Evolutionary conservation across 2,888 invertebrate species (phyloP), one percentile per base, ranked within the genome.

Genomic region (Tiphia femorata): DNA sequence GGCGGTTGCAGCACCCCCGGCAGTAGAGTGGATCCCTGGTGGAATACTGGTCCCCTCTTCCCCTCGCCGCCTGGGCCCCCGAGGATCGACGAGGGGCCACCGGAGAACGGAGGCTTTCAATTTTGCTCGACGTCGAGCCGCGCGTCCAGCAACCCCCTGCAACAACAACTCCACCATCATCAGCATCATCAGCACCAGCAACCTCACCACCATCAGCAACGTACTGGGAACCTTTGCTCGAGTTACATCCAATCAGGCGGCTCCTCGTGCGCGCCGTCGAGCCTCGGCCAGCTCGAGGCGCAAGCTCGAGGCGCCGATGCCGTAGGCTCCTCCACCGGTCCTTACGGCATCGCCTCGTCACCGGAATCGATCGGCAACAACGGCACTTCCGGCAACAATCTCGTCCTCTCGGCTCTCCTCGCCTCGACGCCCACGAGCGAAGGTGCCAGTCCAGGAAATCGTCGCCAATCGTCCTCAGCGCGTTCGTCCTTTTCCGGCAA

Each of bases 11-110:
- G 70, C 75, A 81, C 77, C 76, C 77, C 80, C 78, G 79, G 78
- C 77, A 79, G 77, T 82, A 80, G 79, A 78, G 78, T 82, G 81
- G 82, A 81, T 82, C 79, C 81, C 75, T 80, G 81, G 82, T 81
- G 80, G 80, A 79, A 80, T 74, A 76, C 77, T 73, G 74, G 76
- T 76, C 66, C 78, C 70, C 77, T 76, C 70, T 78, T 77, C 70
- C 76, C 81, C 65, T 72, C 79, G 64, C 73, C 73, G 59, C 75
- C 82, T 70, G 80, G 80, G 64, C 76, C 78, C 67, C 78, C 78
- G 64, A 75, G 80, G 71, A 76, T 75, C 72, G 78, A 80, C 75
- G 81, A 81, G 76, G 80, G 78, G 72, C 76, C 76, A 58, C 71
- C 73, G 49, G 74, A 72, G 56, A 72, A 70, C 70, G 58, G 63